Percentiles rank a stretch among this genome's conserved stretches.
Conservation (phyloP, 37 sponge, comb jelly and placozoan genomes). For the Aplysina aerophoba region DNA sequence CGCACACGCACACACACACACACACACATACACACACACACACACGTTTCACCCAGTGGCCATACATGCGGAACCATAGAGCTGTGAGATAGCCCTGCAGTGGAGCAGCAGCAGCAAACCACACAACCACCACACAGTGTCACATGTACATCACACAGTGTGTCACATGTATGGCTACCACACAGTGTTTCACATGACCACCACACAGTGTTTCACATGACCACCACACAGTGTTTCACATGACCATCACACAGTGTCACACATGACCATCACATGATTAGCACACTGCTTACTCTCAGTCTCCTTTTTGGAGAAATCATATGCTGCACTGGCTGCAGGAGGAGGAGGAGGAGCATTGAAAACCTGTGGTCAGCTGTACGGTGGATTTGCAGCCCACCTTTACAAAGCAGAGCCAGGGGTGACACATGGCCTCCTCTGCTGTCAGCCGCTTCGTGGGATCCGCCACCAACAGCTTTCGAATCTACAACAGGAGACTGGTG, state of each 20-base stretch:
- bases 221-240: too few relatives aligned
- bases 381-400: neutral
- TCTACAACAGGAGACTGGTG: slow-evolving; percentile 33
- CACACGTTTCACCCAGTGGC: slow-evolving; percentile 94
- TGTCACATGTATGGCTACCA: too few relatives aligned
- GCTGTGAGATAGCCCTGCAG: slow-evolving; percentile 58
- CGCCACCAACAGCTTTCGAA: slow-evolving; percentile 60
- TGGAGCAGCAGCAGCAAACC: neutral
- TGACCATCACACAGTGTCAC: too few relatives aligned
- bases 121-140: too few relatives aligned
- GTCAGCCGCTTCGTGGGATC: slow-evolving; percentile 69
- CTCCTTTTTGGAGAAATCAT: slow-evolving; percentile 34
- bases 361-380: neutral
- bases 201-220: too few relatives aligned
- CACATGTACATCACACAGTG: neutral
- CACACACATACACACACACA: too few relatives aligned
- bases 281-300: slow-evolving; percentile 39
- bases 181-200: too few relatives aligned
- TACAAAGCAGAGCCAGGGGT: slow-evolving; percentile 65
- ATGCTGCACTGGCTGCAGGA: neutral
- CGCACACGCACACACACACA: slow-evolving; percentile 1
- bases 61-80: slow-evolving; percentile 74
- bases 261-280: too few relatives aligned
- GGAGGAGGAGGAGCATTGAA: neutral
- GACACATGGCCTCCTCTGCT: slow-evolving; percentile 65